Evolutionary conservation across 2,113 vertebrate species (phyloP).

Genomic region (Numida meleagris): DNA sequence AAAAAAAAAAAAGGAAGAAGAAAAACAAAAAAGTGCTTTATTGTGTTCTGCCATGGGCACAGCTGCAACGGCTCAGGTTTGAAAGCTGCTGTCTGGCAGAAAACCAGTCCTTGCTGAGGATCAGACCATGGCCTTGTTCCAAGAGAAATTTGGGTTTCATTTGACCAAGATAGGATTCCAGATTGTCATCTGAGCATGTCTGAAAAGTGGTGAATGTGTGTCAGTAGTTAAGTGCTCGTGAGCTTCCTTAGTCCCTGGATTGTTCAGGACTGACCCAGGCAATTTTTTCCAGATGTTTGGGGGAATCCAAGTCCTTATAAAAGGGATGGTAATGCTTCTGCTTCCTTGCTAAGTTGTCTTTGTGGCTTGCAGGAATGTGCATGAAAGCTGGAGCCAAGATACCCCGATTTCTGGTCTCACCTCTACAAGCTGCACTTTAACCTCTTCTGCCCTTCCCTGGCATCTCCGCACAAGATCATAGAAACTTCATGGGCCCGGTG

Average conservation of each 20-base stretch:
- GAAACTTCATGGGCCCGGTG: background rate
- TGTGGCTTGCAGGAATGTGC: conserved; percentile 61
- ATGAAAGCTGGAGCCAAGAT: conserved; percentile 60
- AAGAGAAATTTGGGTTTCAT: conserved; percentile 72
- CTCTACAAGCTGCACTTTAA: conserved; percentile 69
- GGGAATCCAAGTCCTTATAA: conserved; percentile 54
- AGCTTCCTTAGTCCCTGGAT: conserved; percentile 68
- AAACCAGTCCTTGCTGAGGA: conserved; percentile 35
- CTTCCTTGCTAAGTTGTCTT: conserved; percentile 65
- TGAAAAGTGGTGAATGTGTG: conserved; percentile 61
- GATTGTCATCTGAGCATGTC: conserved; percentile 68
- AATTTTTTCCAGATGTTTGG: conserved; percentile 71
- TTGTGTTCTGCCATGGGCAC: conserved; percentile 28
- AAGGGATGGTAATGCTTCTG: conserved; percentile 57
- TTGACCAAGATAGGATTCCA: conserved; percentile 60
- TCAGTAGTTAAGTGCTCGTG: conserved; percentile 63
- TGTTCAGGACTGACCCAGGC: conserved; percentile 61
- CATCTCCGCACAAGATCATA: conserved; percentile 51
- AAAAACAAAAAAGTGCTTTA: background rate
- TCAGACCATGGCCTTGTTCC: conserved; percentile 52
- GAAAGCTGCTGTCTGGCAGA: conserved; percentile 46
- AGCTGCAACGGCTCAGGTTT: conserved; percentile 57
- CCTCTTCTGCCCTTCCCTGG: conserved; percentile 61
- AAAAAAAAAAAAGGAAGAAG: background rate
- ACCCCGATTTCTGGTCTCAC: conserved; percentile 45